Base-by-base conservation (phyloP, 2,888 invertebrate species). In the Amaurobius ferox region DNA sequence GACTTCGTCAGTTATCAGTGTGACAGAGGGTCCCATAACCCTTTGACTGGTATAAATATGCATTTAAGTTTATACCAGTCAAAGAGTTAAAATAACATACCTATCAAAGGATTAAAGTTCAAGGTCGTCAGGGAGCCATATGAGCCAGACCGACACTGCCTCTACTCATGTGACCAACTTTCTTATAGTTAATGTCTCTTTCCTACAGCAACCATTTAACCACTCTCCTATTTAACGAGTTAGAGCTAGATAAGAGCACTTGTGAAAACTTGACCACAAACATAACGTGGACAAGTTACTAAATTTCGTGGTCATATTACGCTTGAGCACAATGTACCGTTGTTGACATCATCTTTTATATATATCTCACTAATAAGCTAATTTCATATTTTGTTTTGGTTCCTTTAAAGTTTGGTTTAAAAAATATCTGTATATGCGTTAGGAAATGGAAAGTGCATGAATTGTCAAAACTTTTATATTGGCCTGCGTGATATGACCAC, bases 211-310 rank as follows among this genome's bases (percentile, higher is more conserved):
- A 80, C 80, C 80, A 80, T 73, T 80, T 66, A 73, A 80, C 80
- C 80, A 80, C 80, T 80, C 80, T 80, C 80, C 80, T 80, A 39
- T 64, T 73, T 62, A 80, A 35, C 29, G 67, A 30, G 48, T 80
- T 73, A 80, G 73, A 80, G 67, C 80, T 80, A 80, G 80, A 73
- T 80, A 80, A 80, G 80, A 80, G 80, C 80, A 80, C 80, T 80
- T 80, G 80, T 80, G 80, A 80, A 80, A 67, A 80, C 80, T 73
- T 66, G 73, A 67, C 80, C 80, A 32, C 48, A 70, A 44, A 67
- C 73, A 68, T 48, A 29, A 39, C 40, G 44, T 40, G 73, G 80
- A 48, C 80, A 80, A 80, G 80, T 73, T 80, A 72, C 73, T 55
- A 67, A 67, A 55, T 80, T 28, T 16, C 28, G 80, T 67, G 72